Conservation (phyloP, 2,888 invertebrate genomes). For the Baccha elongata region DNA sequence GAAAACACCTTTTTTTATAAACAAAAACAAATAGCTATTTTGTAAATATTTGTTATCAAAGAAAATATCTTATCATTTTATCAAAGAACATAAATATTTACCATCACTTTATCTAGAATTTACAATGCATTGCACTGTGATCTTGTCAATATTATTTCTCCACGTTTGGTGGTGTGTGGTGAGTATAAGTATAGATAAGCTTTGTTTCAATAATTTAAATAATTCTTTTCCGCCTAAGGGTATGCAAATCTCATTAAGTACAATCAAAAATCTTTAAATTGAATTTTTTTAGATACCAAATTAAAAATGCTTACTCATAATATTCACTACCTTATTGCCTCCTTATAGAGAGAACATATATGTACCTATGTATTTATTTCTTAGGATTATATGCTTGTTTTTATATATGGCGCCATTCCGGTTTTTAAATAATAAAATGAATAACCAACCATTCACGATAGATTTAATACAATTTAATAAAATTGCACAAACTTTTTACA, state of each 20-base stretch:
- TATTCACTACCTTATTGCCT: not conserved
- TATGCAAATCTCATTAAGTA: slow-evolving; percentile 45
- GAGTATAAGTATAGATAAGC: slow-evolving; percentile 24
- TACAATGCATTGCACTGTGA: not conserved
- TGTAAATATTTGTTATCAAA: not conserved
- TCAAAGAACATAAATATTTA: too few relatives aligned
- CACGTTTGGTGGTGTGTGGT: slow-evolving; percentile 22
- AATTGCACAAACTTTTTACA: not conserved
- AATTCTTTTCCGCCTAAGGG: slow-evolving; percentile 39
- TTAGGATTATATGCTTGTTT: too few relatives aligned
- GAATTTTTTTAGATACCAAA: not conserved
- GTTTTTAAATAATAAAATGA: too few relatives aligned
- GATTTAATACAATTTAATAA: not conserved
- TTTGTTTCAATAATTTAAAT: slow-evolving; percentile 23
- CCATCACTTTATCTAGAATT: too few relatives aligned
- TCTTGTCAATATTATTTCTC: not conserved
- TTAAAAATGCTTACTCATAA: not conserved
- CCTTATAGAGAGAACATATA: not conserved
- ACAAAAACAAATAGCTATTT: not conserved
- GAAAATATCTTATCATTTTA: not conserved
- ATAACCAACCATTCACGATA: not conserved
- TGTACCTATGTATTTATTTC: not conserved
- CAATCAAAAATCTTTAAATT: not conserved
- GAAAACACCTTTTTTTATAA: not conserved
- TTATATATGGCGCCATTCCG: not conserved